phyloP scores from a whole-genome alignment of 1,140 invertebrate genomes.

The Microplitis demolitor region DNA sequence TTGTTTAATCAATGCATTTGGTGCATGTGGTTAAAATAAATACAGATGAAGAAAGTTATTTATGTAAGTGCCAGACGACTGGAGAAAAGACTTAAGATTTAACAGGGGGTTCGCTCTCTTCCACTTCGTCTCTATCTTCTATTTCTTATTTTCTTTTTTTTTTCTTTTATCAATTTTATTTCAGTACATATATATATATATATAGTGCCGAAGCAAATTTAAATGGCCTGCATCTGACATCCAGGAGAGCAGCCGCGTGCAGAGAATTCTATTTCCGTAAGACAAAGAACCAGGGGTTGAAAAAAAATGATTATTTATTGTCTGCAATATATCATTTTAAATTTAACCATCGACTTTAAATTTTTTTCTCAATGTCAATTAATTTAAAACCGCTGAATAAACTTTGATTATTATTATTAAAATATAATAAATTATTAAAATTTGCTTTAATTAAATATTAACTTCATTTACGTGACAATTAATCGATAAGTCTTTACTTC shows the following conservation, averaged over 20 bases:
- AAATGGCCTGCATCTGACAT: neutral
- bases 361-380: too few species aligned
- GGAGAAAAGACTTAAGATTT: neutral
- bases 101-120: neutral
- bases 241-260: neutral
- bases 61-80: neutral
- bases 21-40: neutral
- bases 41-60: neutral
- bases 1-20: neutral
- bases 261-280: slow-evolving; percentile 8
- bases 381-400: too few species aligned
- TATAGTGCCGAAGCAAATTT: neutral
- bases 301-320: neutral
- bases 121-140: neutral
- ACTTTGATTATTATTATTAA: too few species aligned
- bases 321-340: too few species aligned
- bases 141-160: neutral
- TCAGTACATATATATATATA: neutral
- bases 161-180: neutral
- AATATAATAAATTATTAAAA: too few species aligned
- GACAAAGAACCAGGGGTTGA: neutral
- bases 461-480: neutral
- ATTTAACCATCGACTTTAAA: too few species aligned
- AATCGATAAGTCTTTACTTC: neutral
- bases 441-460: neutral